Evolutionary conservation across 2,113 vertebrate genomes (phyloP).

Genomic region (Dipodomys merriami): DNA sequence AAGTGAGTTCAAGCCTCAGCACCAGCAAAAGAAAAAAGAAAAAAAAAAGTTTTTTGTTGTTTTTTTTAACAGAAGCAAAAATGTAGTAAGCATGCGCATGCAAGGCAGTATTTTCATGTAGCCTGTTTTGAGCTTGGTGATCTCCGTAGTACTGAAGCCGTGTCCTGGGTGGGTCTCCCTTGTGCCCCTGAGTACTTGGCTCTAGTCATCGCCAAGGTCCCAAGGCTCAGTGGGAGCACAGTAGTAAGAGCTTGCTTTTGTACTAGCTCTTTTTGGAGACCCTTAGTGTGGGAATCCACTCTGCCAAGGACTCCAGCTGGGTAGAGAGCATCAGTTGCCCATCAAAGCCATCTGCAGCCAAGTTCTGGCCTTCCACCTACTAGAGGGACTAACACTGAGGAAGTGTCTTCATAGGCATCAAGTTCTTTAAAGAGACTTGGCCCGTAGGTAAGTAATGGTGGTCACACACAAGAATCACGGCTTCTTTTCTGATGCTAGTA

Average conservation of each 20-base stretch:
- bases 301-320: neutral
- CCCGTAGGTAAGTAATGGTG: neutral
- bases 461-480: neutral
- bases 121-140: neutral
- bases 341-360: neutral
- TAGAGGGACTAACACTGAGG: neutral
- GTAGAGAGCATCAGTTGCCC: neutral
- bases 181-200: neutral
- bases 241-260: neutral
- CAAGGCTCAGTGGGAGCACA: neutral
- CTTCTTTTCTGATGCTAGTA: neutral
- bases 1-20: too few relatives aligned
- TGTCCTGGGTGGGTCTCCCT: neutral
- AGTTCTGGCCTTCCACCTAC: neutral
- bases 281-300: neutral
- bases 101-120: neutral
- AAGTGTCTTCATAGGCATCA: neutral
- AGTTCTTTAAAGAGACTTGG: neutral
- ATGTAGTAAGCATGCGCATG: neutral
- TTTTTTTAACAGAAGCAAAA: slow-evolving; percentile 1
- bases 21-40: too few relatives aligned
- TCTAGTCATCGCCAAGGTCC: neutral
- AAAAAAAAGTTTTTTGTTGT: too few relatives aligned
- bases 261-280: neutral
- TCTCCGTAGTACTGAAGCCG: neutral